Percentiles rank a stretch among this genome's conserved stretches.
phyloP scores from a whole-genome alignment of 2,113 vertebrate genomes.

The Caloenas nicobarica region DNA sequence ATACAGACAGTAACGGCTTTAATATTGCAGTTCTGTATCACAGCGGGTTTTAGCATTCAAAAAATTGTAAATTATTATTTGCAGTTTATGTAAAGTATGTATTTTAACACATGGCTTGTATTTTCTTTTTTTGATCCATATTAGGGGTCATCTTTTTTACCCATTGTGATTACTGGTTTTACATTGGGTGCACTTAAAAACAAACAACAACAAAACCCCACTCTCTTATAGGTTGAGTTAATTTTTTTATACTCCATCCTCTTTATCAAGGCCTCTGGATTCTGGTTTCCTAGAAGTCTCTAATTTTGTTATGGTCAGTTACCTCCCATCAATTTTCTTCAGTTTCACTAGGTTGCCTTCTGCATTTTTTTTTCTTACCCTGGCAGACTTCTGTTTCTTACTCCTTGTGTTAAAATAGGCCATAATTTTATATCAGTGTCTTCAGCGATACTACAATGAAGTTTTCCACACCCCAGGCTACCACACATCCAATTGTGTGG shows the following conservation, averaged over 20 bases:
- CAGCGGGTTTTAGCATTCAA: not conserved
- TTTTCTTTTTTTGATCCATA: not conserved
- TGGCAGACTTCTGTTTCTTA: not conserved
- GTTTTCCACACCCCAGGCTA: not conserved
- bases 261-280: not conserved
- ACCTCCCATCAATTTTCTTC: not conserved
- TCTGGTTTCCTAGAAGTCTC: not conserved
- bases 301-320: not conserved
- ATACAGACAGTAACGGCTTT: not conserved
- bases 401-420: not conserved
- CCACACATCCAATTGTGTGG: not conserved
- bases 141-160: not conserved
- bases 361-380: not conserved
- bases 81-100: accelerated
- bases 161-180: not conserved
- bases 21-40: accelerated
- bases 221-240: not conserved
- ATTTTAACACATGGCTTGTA: not conserved
- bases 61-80: not conserved
- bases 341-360: not conserved
- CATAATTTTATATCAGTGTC: accelerated
- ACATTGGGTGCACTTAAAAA: not conserved
- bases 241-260: not conserved
- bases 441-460: not conserved
- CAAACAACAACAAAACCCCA: not conserved